Base-by-base conservation (phyloP, 1,140 invertebrate species). In the Nomia melanderi region DNA sequence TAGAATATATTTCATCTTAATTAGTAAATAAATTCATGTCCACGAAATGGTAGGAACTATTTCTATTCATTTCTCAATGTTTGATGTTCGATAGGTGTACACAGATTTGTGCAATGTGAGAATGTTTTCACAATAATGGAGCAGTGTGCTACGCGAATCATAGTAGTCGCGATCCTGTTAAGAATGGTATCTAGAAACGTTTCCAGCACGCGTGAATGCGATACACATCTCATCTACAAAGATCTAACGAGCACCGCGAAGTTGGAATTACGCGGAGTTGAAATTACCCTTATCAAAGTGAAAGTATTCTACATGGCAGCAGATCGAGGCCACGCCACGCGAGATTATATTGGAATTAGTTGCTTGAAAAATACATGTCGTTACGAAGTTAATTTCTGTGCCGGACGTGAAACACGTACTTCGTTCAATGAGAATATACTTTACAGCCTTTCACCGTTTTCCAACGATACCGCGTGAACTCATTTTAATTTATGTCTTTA, bases 231-330 rank as follows among this genome's bases (percentile, higher is more conserved):
- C 36, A 69, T 69, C 65, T 20, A 14, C 8, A 8, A 14, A 25
- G 33, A 69, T 69, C 66, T 41, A 69, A 69, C 53, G 53, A 69
- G 66, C 50, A 25, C 29, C n/a, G 23, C 53, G 47, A 41, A 31
- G 66, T 41, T 57, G 36, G 23, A 44, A 31, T 69, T 69, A 41
- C 66, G 23, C 20, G 53, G 66, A 23, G n/a, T 11, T 36, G 36
- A 56, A 57, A 57, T 57, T 56, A 57, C 54, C 12, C 54, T 69
- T 69, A 69, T 69, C 66, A 39, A 69, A 57, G 36, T 57, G 54
- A 57, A 56, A 56, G 53, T 69, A 69, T 56, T 69, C 33, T 39
- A 33, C 14, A 31, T 56, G 20, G 29, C 5, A n/a, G 14, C 23
- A 41, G 53, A 57, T 69, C 53, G 66, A 41, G 54, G 36, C 27